phyloP scores from a whole-genome alignment of 2,113 vertebrate species.

The Muntiacus muntjak region DNA sequence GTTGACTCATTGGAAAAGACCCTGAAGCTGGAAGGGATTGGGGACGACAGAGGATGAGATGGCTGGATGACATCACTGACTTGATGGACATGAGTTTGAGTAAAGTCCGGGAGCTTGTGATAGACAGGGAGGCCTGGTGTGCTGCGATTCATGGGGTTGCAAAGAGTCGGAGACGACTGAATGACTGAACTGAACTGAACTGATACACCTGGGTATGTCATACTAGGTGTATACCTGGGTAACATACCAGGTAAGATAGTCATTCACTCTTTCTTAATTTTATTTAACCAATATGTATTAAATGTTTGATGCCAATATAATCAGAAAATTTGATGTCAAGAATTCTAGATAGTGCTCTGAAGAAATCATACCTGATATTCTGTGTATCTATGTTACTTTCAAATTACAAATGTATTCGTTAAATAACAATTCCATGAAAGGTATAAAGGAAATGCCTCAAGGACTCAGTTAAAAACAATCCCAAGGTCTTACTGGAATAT shows the following conservation, averaged over 20 bases:
- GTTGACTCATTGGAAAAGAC: no score
- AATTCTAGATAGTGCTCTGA: not conserved
- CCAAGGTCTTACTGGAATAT: not conserved
- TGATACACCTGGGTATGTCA: not conserved
- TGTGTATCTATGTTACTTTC: not conserved
- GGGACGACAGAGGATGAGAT: no score
- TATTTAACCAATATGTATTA: not conserved
- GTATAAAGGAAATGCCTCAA: not conserved
- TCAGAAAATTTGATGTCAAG: not conserved
- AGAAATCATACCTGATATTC: not conserved
- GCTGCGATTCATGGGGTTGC: no score
- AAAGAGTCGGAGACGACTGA: no score
- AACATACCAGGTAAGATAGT: not conserved
- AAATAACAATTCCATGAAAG: not conserved
- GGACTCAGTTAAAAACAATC: not conserved
- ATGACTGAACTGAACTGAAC: no score
- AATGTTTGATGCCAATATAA: not conserved
- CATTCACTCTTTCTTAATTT: not conserved
- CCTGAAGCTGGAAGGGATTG: no score
- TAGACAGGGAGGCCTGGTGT: no score
- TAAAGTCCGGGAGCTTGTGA: no score
- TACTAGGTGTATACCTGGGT: not conserved
- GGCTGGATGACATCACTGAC: no score
- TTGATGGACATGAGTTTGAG: no score
- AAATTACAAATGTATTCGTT: slow-evolving; percentile 19